Conservation (phyloP, 2,888 invertebrate genomes). For the Drosophila tanythrix region DNA sequence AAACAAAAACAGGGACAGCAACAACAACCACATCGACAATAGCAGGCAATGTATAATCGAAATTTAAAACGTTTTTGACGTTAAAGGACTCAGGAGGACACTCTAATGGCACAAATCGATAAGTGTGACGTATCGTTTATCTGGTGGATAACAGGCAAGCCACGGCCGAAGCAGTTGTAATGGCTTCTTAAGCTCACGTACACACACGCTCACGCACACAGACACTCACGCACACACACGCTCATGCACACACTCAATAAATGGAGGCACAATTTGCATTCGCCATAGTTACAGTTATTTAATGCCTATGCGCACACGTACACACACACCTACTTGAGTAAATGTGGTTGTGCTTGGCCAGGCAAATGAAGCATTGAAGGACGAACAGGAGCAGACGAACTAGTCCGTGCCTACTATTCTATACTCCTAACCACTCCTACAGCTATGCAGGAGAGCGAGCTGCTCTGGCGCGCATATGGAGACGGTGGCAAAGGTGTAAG, state of each 20-base stretch:
- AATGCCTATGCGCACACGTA: conserved; percentile 42
- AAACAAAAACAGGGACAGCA: neutral
- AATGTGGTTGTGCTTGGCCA: conserved; percentile 60
- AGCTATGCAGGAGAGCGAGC: conserved; percentile 33
- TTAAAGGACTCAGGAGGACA: neutral
- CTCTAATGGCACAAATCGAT: conserved; percentile 48
- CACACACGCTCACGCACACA: conserved; percentile 14
- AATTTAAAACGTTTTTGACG: neutral
- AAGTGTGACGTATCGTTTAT: conserved; percentile 67
- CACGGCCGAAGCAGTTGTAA: conserved; percentile 25
- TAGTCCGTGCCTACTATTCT: conserved; percentile 17
- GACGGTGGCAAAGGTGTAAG: neutral
- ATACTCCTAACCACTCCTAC: neutral
- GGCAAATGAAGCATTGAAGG: conserved; percentile 55
- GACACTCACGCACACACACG: conserved; percentile 8
- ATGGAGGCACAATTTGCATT: conserved; percentile 68
- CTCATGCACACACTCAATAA: conserved; percentile 24
- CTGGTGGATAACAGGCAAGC: conserved; percentile 10
- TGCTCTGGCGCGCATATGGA: neutral
- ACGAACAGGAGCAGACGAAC: conserved; percentile 21
- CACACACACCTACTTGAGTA: conserved; percentile 47
- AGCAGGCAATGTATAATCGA: conserved; percentile 7
- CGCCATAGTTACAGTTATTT: conserved; percentile 70
- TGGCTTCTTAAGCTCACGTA: conserved; percentile 40
- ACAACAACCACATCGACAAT: neutral